phyloP scores from a whole-genome alignment of 2,888 invertebrate genomes.

The Neoaliturus tenellus region DNA sequence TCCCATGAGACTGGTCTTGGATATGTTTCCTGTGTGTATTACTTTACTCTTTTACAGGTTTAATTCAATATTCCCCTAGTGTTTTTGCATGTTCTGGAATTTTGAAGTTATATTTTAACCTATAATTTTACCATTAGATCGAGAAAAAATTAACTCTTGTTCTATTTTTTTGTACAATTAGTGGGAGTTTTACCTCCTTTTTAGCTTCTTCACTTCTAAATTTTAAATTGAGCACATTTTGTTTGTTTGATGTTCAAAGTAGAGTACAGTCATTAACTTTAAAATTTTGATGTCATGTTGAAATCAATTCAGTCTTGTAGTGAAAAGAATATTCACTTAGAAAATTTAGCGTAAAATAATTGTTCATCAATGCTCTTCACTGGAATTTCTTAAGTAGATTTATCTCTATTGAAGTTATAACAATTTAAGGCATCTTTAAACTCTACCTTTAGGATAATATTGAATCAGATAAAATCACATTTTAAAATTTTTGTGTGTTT shows the following conservation, averaged over 20 bases:
- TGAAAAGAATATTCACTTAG: conserved; percentile 25
- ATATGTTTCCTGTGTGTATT: conserved; percentile 1
- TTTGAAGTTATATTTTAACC: not conserved
- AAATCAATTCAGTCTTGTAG: not conserved
- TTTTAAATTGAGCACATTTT: not conserved
- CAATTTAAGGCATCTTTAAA: not conserved
- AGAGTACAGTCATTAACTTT: not conserved
- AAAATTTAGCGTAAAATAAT: not conserved
- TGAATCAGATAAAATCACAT: not conserved
- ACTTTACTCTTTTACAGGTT: not conserved
- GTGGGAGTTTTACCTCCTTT: not conserved
- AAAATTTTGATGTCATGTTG: not conserved
- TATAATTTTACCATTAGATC: not conserved
- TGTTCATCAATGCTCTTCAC: not conserved
- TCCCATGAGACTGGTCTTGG: not conserved
- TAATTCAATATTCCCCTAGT: not conserved
- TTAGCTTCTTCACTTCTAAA: not conserved
- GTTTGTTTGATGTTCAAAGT: not conserved
- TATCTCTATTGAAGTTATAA: not conserved
- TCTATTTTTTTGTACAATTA: not conserved
- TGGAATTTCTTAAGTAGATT: not conserved
- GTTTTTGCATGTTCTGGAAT: not conserved
- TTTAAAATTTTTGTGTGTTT: conserved; percentile 5
- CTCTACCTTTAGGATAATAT: not conserved
- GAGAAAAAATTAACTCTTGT: not conserved